Evolutionary conservation across 2,113 vertebrate genomes (phyloP).

Genomic region (Tringa solitaria): DNA sequence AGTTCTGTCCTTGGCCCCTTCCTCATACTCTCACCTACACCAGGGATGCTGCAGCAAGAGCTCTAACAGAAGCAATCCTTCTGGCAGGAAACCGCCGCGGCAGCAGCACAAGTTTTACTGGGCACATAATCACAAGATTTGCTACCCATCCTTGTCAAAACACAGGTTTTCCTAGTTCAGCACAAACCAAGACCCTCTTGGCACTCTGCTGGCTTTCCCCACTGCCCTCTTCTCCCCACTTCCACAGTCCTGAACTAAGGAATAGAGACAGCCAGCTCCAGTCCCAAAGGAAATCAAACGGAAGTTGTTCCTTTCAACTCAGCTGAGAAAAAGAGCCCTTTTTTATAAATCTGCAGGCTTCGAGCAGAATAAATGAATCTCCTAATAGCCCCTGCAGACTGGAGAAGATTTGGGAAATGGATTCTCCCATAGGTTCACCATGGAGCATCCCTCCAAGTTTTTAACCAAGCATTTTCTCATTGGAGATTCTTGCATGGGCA

Average conservation of each 20-base stretch:
- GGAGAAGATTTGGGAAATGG: neutral
- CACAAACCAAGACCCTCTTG: neutral
- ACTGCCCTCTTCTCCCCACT: neutral
- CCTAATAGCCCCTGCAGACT: neutral
- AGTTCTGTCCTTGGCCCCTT: neutral
- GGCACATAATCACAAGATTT: neutral
- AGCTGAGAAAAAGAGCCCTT: constrained; percentile 33
- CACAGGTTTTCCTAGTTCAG: neutral
- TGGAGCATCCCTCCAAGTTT: neutral
- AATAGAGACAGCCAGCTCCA: neutral
- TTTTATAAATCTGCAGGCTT: constrained; percentile 44
- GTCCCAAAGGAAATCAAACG: constrained; percentile 62
- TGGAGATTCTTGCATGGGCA: neutral
- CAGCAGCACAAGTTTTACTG: neutral
- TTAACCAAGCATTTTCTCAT: neutral
- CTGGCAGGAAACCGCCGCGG: neutral
- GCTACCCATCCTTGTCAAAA: neutral
- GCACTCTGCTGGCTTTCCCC: neutral
- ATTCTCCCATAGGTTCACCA: neutral
- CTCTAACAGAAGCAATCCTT: neutral
- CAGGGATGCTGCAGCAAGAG: neutral
- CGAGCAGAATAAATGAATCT: constrained; percentile 49
- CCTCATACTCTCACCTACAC: neutral
- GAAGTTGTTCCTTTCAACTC: constrained; percentile 55
- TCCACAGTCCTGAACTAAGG: neutral